Evolutionary conservation across 2,113 vertebrate genomes (phyloP).

Genomic region (Procavia capensis): DNA sequence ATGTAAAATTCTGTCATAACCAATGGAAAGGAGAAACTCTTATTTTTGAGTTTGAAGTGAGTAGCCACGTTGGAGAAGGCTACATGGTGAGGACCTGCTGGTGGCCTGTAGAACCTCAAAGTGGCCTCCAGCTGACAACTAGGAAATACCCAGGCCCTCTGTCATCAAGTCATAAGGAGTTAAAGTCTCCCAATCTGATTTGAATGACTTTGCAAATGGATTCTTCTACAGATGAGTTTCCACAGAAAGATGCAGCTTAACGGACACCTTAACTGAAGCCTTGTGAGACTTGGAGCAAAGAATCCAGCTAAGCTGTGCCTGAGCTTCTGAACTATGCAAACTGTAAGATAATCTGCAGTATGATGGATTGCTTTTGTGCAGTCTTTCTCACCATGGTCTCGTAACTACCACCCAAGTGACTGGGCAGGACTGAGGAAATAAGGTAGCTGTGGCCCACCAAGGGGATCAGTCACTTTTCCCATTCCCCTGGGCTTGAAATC

Average conservation of each 20-base stretch:
- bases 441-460: too few species aligned
- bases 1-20: neutral
- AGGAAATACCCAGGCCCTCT: neutral
- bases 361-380: too few species aligned
- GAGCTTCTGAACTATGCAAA: neutral
- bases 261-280: neutral
- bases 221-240: neutral
- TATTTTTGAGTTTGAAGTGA: neutral
- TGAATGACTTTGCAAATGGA: neutral
- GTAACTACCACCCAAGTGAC: too few species aligned
- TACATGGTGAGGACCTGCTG: neutral
- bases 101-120: neutral
- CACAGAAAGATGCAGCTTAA: neutral
- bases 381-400: too few species aligned
- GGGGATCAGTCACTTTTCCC: too few species aligned
- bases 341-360: neutral
- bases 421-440: too few species aligned
- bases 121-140: neutral
- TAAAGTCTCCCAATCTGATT: neutral
- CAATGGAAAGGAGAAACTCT: neutral
- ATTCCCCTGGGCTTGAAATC: too few species aligned
- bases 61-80: neutral
- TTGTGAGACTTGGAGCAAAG: neutral
- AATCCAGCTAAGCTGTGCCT: neutral
- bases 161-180: neutral